Base-by-base conservation (phyloP, 2,113 vertebrate species). In the Oxyruncus cristatus region DNA sequence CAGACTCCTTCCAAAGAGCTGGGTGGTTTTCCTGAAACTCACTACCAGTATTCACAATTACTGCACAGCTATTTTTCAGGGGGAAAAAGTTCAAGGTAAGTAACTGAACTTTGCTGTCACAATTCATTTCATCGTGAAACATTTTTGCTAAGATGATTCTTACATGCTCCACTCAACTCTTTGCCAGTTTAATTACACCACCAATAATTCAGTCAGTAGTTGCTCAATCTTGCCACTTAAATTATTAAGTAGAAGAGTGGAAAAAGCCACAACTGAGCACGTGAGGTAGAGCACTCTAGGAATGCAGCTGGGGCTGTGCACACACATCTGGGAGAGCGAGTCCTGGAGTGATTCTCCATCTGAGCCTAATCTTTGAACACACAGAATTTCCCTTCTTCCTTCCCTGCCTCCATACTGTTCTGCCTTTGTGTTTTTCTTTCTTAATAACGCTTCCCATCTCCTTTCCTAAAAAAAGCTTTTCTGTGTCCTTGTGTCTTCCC, bases 131-230 rank as follows among this genome's bases (percentile, higher is more conserved):
- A 41, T 7, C 62, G n/a, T 30, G 63, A 79, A 85, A 62, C 13
- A 11, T n/a, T 75, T n/a, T 68, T 78, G 8, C 77, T 94, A 77
- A 47, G 39, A 79, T 92, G 62, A 35, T 28, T 11, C 21, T 93
- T 46, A 19, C 23, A 30, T 44, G 15, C 30, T 92, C 16, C 42
- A 63, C 19, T 84, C 55, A 50, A 46, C 32, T 83, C 66, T 71
- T 71, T 93, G 53, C 85, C 42, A 55, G 46, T 88, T 86, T 88
- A 94, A 94, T 94, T 92, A 91, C 78, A 84, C 55, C 72, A 84
- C 84, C 59, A 92, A 35, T 91, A 95, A 93, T 95, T 92, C 86
- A 93, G 72, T 35, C 58, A 58, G 88, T 23, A 70, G 78, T 53
- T 91, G 55, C 39, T 85, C 59, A 41, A 6, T 70, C 58, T 80